A percentile compares a stretch with the other conserved stretches of the same genome.
These are phyloP conservation scores for Brachypalpus laphriformis DNA, from an alignment of 2,888 invertebrate genomes.

Conservation along the genomic window DNA sequence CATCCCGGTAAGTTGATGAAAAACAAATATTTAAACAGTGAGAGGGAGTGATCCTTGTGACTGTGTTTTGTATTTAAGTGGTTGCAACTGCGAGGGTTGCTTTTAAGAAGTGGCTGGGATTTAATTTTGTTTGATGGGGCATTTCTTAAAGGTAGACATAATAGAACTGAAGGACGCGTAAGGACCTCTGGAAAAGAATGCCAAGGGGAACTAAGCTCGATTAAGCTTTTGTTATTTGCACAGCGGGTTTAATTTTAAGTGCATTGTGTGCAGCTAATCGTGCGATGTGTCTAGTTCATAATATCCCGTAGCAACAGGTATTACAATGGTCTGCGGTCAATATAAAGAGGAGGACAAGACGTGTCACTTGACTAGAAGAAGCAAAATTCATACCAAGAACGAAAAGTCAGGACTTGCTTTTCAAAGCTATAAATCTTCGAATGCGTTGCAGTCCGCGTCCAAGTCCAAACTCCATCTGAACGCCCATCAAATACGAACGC, in stretches of 20 bases:
- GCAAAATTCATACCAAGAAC: too few relatives aligned
- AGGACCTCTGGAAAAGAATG: conserved; percentile 19
- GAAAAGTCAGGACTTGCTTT: too few relatives aligned
- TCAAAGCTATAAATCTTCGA: too few relatives aligned
- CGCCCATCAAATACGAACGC: too few relatives aligned
- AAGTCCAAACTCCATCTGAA: too few relatives aligned
- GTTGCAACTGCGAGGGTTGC: conserved; percentile 31
- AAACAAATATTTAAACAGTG: conserved; percentile 61
- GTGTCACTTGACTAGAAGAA: too few relatives aligned
- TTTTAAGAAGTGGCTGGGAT: conserved; percentile 6
- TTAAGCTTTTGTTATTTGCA: conserved; percentile 2
- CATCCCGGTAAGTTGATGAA: conserved; percentile 59
- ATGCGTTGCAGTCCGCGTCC: too few relatives aligned
- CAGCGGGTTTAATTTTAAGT: neutral
- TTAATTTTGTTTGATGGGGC: conserved; percentile 1
- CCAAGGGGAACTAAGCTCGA: conserved; percentile 14
- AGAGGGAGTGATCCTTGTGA: conserved; percentile 43
- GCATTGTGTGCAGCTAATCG: neutral
- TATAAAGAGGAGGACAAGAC: too few relatives aligned
- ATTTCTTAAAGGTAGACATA: conserved; percentile 20
- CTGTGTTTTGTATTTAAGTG: conserved; percentile 23
- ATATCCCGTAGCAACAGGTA: neutral
- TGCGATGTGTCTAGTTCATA: neutral
- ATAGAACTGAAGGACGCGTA: conserved; percentile 41
- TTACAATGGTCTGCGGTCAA: too few relatives aligned